These are phyloP conservation scores for Catharus minimus DNA, from an alignment of 2,113 vertebrate genomes.

Conservation along the genomic window DNA sequence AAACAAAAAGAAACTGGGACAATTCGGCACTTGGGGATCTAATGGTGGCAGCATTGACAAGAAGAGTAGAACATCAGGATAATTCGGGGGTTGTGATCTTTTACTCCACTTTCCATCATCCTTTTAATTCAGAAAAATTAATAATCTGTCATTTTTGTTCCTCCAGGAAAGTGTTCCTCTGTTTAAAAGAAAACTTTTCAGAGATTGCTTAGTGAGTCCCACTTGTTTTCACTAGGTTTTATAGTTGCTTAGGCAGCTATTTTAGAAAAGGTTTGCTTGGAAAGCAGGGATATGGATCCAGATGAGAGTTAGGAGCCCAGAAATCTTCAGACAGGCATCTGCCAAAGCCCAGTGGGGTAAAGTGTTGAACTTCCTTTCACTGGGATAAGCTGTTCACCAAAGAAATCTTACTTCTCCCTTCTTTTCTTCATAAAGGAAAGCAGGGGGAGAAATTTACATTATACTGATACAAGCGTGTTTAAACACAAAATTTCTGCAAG, in stretches of 20 bases:
- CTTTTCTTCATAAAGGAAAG: neutral
- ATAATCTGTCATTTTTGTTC: neutral
- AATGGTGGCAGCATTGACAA: rapidly evolving
- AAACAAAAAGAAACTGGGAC: neutral
- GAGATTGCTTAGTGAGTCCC: neutral
- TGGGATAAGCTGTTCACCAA: neutral
- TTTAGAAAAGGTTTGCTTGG: neutral
- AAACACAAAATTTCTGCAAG: neutral
- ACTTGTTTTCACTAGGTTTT: neutral
- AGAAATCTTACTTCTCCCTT: neutral
- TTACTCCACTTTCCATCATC: neutral
- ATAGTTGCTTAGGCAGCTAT: neutral
- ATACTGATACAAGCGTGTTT: neutral
- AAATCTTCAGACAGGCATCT: neutral
- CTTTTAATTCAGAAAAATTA: neutral
- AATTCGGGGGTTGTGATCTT: neutral
- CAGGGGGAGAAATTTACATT: neutral
- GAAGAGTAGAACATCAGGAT: neutral
- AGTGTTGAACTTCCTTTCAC: neutral
- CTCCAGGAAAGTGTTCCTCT: neutral
- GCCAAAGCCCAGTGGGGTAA: neutral
- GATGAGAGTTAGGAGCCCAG: neutral
- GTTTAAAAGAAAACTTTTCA: neutral
- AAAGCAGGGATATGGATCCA: neutral
- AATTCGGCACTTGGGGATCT: neutral